Evolutionary conservation across 2,888 invertebrate genomes (phyloP).

Genomic region (Temnothorax ravouxi): DNA sequence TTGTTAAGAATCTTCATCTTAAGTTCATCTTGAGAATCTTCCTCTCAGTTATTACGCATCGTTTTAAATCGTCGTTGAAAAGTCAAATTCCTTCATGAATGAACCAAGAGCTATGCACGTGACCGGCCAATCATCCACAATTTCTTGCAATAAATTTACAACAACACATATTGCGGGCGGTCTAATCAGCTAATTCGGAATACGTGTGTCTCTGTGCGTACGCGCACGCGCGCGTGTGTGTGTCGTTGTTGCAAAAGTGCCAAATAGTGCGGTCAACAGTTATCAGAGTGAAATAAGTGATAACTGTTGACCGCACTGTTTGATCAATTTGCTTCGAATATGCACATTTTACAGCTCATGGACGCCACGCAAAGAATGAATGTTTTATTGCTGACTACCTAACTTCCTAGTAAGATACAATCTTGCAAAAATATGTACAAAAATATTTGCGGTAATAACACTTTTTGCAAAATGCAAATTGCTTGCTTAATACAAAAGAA

Average conservation of each 20-base stretch:
- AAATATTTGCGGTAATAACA: slow-evolving; percentile 24
- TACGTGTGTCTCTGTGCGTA: neutral
- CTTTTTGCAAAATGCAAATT: neutral
- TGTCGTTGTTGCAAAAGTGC: neutral
- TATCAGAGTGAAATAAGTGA: no score
- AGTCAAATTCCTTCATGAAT: slow-evolving; percentile 21
- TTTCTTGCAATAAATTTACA: slow-evolving; percentile 7
- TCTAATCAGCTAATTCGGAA: slow-evolving; percentile 1
- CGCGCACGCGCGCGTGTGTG: neutral
- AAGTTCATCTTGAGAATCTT: slow-evolving; percentile 14
- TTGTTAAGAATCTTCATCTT: slow-evolving; percentile 14
- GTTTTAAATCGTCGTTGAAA: slow-evolving; percentile 16
- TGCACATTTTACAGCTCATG: slow-evolving; percentile 29
- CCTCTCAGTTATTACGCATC: neutral
- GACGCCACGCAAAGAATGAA: slow-evolving; percentile 8
- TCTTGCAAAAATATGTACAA: neutral
- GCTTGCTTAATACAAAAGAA: neutral
- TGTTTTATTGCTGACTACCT: slow-evolving; percentile 24
- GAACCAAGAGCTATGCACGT: neutral
- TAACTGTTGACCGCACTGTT: no score
- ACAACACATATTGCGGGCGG: neutral
- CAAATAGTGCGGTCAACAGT: neutral
- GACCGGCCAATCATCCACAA: neutral
- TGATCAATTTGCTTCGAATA: slow-evolving; percentile 54
- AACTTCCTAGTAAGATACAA: neutral